Base-by-base conservation (phyloP, 2,888 invertebrate species). In the Ferdinandea cuprea region DNA sequence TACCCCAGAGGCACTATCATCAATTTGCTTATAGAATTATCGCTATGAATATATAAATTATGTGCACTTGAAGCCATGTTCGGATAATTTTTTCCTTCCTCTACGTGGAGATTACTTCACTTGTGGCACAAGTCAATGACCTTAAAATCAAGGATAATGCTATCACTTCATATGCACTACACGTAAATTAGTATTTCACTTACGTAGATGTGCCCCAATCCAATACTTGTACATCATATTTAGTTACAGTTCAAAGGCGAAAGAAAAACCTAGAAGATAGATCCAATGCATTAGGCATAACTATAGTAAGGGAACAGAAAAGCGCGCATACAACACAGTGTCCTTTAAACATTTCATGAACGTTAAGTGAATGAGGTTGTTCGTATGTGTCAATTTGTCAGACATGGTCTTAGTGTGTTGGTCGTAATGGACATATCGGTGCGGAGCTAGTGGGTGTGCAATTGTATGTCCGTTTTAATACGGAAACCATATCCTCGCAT, bases 321-420 rank as follows among this genome's bases (percentile, higher is more conserved):
- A 52, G 32, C 17, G 52, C 30, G 0, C 25, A 40, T 25, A 2
- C 28, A 15, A 2, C 28, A 15, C 28, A 21, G 17, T 40, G 58
- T 58, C 40, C 58, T 58, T 50, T 40, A 15, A 40, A 56, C 17
- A 1, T 21, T 40, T 7, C 56, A 40, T 25, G 21, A 37, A 25
- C 21, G 37, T 32, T 7, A 17, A 35, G 21, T 13, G 54, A 54
- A 21, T 19, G 52, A 32, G 13, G 11, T 19, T 19, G 25, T 25
- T 40, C 13, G 46, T 61, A 44, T 74, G 25, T 76, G 66, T 58
- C 68, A 76, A 68, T 76, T 66, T 66, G 42, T 66, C 32, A 8
- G 66, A 52, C 58, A 74, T 48, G 65, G 50, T 40, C 42, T 40
- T 66, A 58, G n/a, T 32, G 58, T 28, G 42, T 13, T 19, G 32